These are phyloP conservation scores for Prosopocoilus inquinatus DNA, from an alignment of 2,888 invertebrate genomes.

Conservation along the genomic window DNA sequence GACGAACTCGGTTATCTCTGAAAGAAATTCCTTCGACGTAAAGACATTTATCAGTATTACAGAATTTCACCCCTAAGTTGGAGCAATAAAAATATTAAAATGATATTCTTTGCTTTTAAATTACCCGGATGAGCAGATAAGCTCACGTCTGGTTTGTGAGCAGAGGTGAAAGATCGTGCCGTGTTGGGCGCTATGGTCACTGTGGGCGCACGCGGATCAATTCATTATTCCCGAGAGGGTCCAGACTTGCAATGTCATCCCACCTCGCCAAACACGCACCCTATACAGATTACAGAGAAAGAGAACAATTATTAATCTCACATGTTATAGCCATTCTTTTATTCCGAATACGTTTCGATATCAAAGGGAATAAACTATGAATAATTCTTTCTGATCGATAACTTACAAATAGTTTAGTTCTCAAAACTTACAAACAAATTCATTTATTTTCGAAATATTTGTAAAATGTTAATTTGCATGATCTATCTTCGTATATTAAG, in stretches of 20 bases:
- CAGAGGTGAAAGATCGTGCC: constrained; percentile 42
- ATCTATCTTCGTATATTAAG: too few species aligned
- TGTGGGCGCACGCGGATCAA: constrained; percentile 48
- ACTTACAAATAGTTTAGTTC: too few species aligned
- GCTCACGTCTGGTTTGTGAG: constrained; percentile 17
- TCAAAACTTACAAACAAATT: too few species aligned
- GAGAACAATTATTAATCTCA: constrained; percentile 18
- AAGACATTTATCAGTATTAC: too few species aligned
- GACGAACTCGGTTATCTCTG: too few species aligned
- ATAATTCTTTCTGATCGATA: too few species aligned
- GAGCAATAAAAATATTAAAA: constrained; percentile 20
- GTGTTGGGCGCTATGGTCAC: constrained; percentile 35
- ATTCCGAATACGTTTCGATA: neutral
- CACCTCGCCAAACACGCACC: constrained; percentile 20
- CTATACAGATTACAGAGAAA: constrained; percentile 18
- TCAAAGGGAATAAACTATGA: too few species aligned
- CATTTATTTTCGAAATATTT: too few species aligned
- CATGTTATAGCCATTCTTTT: constrained; percentile 15
- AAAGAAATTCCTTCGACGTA: too few species aligned
- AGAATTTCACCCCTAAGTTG: constrained; percentile 19
- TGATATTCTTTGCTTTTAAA: constrained; percentile 21
- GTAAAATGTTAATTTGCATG: too few species aligned
- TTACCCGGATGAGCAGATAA: constrained; percentile 22
- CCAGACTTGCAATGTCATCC: constrained; percentile 48
- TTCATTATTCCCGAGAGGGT: constrained; percentile 49